These are phyloP conservation scores for Megaleporinus macrocephalus DNA, from an alignment of 2,113 vertebrate genomes.

Conservation along the genomic window DNA sequence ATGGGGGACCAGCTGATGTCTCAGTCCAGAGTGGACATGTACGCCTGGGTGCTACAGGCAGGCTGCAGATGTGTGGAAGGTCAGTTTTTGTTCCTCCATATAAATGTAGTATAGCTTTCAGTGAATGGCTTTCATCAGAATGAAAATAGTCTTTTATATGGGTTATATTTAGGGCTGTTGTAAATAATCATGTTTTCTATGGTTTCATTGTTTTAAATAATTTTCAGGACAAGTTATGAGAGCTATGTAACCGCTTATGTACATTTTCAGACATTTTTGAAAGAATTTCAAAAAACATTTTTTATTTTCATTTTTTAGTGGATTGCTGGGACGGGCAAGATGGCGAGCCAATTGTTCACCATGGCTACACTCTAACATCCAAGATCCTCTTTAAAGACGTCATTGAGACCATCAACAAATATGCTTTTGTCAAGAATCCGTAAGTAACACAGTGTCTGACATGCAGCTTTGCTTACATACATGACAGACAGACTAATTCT, in stretches of 20 bases:
- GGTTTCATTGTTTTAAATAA: no score
- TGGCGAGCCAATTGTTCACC: conserved; percentile 94
- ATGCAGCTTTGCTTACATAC: not conserved
- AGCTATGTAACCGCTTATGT: no score
- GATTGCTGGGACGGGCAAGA: conserved; percentile 98
- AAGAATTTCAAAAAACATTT: no score
- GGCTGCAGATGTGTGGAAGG: conserved; percentile 98
- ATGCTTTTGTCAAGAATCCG: conserved; percentile 92
- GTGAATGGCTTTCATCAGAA: no score
- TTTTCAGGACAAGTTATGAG: no score
- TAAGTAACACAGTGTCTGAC: conserved; percentile 71
- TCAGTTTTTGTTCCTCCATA: conserved; percentile 59
- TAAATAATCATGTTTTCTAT: no score
- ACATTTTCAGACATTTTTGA: no score
- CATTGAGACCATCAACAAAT: conserved; percentile 97
- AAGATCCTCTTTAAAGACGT: conserved; percentile 98
- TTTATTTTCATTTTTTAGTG: conserved; percentile 73
- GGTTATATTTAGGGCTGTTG: no score
- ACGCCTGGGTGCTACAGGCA: conserved; percentile 93
- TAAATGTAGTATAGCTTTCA: no score
- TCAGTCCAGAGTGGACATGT: conserved; percentile 97
- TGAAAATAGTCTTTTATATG: no score
- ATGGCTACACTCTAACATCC: conserved; percentile 96
- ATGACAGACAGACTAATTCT: no score
- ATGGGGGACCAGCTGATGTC: conserved; percentile 98